phyloP scores from a whole-genome alignment of 2,113 vertebrate species.

The Gnathonemus echidnorhynchus region DNA sequence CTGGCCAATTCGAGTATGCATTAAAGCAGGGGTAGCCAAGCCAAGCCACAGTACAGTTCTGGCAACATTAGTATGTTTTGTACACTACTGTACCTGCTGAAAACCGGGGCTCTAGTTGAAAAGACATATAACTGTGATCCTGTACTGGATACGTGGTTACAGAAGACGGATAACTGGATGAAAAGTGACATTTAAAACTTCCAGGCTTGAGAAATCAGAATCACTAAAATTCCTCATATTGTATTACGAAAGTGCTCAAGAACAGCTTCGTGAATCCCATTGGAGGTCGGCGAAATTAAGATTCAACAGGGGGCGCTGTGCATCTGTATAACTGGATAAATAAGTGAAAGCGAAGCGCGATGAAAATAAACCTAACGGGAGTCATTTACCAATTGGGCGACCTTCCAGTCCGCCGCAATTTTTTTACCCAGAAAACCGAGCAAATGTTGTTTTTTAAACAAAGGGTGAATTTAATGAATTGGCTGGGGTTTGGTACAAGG shows the following conservation, averaged over 20 bases:
- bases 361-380: not conserved
- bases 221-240: not conserved
- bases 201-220: not conserved
- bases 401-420: not conserved
- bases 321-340: not conserved
- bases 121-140: not conserved
- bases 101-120: not conserved
- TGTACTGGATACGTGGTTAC: not conserved
- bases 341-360: not conserved
- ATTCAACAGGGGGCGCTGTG: conserved; percentile 48
- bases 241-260: not conserved
- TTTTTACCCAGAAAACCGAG: not conserved
- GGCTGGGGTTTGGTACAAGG: not conserved
- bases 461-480: conserved; percentile 1
- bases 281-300: not conserved
- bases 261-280: not conserved
- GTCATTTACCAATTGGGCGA: not conserved
- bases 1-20: no score
- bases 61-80: not conserved
- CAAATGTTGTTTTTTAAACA: not conserved
- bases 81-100: not conserved
- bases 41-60: not conserved
- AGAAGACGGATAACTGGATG: not conserved
- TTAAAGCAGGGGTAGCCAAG: no score
- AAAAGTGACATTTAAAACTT: not conserved